Conservation (phyloP, 2,888 invertebrate genomes). For the Endotricha flammealis region DNA sequence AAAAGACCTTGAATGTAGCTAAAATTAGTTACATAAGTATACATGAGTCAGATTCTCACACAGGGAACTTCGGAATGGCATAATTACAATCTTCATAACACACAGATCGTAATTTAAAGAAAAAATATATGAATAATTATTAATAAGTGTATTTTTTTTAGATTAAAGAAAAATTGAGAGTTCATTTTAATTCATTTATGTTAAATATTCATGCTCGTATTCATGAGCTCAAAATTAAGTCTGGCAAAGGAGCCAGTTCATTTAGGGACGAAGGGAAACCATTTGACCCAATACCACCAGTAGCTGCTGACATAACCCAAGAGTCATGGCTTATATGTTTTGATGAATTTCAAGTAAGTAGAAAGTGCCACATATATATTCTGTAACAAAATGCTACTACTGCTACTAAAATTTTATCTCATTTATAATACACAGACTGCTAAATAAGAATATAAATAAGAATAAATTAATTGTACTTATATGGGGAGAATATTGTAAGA, state of each 20-base stretch:
- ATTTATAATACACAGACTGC: too few relatives aligned
- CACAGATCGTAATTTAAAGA: too few relatives aligned
- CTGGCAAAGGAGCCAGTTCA: constrained; percentile 66
- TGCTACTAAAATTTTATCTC: too few relatives aligned
- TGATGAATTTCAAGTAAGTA: constrained; percentile 95
- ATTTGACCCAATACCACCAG: constrained; percentile 96
- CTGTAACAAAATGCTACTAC: too few relatives aligned
- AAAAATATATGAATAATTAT: neutral
- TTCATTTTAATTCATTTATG: constrained; percentile 99
- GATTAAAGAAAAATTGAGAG: constrained; percentile 85
- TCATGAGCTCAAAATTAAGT: constrained; percentile 87
- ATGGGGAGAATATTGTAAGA: too few relatives aligned
- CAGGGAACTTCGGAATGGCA: too few relatives aligned
- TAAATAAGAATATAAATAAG: too few relatives aligned
- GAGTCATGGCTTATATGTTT: constrained; percentile 97
- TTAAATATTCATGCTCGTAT: constrained; percentile 94
- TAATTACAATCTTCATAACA: neutral
- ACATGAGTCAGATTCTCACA: too few relatives aligned
- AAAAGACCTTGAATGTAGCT: too few relatives aligned
- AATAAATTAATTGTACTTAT: too few relatives aligned
- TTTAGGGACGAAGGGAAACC: constrained; percentile 65
- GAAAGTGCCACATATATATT: too few relatives aligned
- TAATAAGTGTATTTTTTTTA: constrained; percentile 39
- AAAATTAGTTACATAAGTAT: too few relatives aligned
- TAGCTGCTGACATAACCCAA: constrained; percentile 90